phyloP scores from a whole-genome alignment of 2,888 invertebrate species.

The Limnephilus marmoratus region DNA sequence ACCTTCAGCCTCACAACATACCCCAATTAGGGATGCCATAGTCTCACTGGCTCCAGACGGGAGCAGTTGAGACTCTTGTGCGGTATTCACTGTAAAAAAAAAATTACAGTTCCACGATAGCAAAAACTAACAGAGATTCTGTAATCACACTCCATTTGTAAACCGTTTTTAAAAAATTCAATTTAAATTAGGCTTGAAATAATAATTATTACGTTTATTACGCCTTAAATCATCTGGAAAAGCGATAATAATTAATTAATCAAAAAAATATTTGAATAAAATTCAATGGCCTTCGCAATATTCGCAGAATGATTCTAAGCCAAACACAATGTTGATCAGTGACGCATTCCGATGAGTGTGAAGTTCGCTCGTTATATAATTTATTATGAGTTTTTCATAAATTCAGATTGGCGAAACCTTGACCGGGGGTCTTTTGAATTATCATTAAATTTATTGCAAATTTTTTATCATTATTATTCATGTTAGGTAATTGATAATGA shows the following conservation, averaged over 20 bases:
- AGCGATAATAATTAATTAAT: neutral
- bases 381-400: neutral
- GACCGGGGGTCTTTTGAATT: neutral
- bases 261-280: neutral
- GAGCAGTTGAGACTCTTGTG: no score
- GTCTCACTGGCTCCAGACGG: no score
- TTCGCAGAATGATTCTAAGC: neutral
- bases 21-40: no score
- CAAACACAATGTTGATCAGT: neutral
- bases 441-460: neutral
- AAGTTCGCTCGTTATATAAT: neutral
- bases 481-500: neutral
- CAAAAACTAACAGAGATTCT: neutral
- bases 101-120: no score
- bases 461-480: neutral
- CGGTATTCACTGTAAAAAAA: no score
- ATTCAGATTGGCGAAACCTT: neutral
- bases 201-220: neutral
- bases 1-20: no score
- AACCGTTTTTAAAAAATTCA: neutral
- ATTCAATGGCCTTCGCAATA: neutral
- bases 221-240: neutral
- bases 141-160: neutral
- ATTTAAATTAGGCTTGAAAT: neutral
- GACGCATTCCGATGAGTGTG: neutral